Evolutionary conservation across 2,113 vertebrate genomes (phyloP).

Genomic region (Nesogale talazaci): DNA sequence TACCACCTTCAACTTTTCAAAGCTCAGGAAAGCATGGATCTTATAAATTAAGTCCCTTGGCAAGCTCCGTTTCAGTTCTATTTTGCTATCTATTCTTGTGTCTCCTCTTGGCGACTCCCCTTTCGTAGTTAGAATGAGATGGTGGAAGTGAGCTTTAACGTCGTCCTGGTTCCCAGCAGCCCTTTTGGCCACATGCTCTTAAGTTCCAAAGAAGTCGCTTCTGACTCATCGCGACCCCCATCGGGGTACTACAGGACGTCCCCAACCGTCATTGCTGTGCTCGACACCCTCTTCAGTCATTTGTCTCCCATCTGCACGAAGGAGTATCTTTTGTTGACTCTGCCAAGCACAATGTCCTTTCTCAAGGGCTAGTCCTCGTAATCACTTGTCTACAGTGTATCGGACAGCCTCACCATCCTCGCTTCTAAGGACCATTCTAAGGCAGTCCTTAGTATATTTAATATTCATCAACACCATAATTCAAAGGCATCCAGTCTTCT

Average conservation of each 20-base stretch:
- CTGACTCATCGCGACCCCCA: neutral
- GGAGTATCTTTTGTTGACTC: neutral
- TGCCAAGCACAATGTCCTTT: too few relatives aligned
- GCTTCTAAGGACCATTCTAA: neutral
- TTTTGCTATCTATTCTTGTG: constrained; percentile 43
- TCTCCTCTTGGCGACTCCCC: constrained; percentile 10
- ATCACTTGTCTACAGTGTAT: neutral
- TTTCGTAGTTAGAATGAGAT: neutral
- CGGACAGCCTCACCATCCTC: neutral
- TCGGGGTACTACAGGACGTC: neutral
- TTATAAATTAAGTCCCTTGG: neutral
- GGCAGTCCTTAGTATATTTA: neutral
- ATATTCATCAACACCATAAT: neutral
- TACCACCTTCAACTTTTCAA: neutral
- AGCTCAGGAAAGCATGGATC: constrained; percentile 2
- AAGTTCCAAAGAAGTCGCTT: neutral
- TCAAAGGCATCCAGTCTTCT: neutral
- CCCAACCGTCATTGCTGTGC: too few relatives aligned
- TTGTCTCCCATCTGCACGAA: neutral
- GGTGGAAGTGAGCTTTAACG: neutral
- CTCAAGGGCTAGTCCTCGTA: too few relatives aligned
- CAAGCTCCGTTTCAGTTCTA: constrained; percentile 31
- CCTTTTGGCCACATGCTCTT: neutral
- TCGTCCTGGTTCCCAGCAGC: neutral
- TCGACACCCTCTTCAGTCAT: neutral